A percentile compares a stretch with the other conserved stretches of the same genome.
phyloP scores from a whole-genome alignment of 1,140 invertebrate species.

The Lepidurus packardi region DNA sequence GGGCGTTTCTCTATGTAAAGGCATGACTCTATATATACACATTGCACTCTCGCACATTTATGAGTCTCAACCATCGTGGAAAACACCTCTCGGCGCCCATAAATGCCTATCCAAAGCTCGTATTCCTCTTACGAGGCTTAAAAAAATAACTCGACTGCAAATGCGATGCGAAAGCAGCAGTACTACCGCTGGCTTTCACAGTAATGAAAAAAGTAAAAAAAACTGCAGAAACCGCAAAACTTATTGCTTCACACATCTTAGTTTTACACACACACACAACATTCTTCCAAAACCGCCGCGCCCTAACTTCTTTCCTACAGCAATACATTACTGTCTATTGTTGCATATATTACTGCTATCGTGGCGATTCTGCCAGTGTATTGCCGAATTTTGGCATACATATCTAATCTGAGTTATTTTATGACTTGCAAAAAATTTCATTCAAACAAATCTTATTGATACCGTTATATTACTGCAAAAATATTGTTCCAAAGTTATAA shows the following conservation, averaged over 20 bases:
- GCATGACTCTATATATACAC: background rate
- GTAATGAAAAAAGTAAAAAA: background rate
- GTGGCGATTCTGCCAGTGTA: too few species aligned
- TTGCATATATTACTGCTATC: too few species aligned
- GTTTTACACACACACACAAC: background rate
- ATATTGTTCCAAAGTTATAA: too few species aligned
- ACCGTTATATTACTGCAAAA: too few species aligned
- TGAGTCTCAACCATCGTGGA: background rate
- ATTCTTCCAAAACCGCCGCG: background rate
- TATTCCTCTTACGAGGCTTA: background rate
- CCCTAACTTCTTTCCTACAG: background rate
- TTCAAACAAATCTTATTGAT: too few species aligned
- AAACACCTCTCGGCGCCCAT: background rate
- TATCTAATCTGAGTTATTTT: too few species aligned
- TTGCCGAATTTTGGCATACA: too few species aligned
- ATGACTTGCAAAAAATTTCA: too few species aligned
- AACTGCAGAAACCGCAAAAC: background rate
- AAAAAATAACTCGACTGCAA: conserved; percentile 7
- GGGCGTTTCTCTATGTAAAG: background rate
- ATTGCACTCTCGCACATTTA: background rate
- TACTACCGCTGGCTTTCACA: background rate
- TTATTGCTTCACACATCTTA: background rate
- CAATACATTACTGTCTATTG: background rate
- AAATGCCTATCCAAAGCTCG: conserved; percentile 3
- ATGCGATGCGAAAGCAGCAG: background rate